phyloP scores from a whole-genome alignment of 2,113 vertebrate species.

The Psophia crepitans region DNA sequence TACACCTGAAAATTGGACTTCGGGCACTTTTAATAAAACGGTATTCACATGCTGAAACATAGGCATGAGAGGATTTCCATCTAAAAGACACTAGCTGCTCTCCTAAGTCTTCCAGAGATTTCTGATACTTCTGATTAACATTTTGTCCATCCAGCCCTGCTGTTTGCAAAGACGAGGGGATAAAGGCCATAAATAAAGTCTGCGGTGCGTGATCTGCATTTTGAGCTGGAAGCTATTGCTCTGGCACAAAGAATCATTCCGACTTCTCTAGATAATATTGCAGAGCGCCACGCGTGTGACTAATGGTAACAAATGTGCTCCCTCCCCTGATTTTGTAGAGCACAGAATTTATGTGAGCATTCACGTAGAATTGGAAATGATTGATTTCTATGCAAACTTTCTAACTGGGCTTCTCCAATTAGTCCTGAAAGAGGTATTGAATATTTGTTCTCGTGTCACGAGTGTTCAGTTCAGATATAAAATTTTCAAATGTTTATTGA shows the following conservation, averaged over 20 bases:
- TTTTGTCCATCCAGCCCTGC: not conserved
- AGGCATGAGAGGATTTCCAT: not conserved
- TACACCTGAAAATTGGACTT: not conserved
- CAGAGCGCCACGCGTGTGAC: not conserved
- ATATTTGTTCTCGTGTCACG: not conserved
- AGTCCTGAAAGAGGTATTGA: not conserved
- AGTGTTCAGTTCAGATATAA: not conserved
- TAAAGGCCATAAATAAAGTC: conserved; percentile 9
- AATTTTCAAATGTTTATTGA: not conserved
- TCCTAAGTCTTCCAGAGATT: not conserved
- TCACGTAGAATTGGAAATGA: not conserved
- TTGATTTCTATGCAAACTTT: conserved; percentile 3
- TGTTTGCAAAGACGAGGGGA: not conserved
- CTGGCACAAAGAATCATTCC: not conserved
- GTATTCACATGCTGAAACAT: not conserved
- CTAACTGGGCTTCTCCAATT: not conserved
- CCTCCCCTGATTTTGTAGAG: not conserved
- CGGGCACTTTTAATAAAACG: not conserved
- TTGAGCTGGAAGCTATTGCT: not conserved
- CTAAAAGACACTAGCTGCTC: not conserved
- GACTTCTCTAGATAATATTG: not conserved
- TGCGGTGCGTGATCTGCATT: not conserved
- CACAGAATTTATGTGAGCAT: not conserved
- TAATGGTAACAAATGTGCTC: conserved; percentile 27
- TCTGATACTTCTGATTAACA: not conserved